Base-by-base conservation (phyloP, 2,113 vertebrate genomes). In the Seriola rivoliana region DNA sequence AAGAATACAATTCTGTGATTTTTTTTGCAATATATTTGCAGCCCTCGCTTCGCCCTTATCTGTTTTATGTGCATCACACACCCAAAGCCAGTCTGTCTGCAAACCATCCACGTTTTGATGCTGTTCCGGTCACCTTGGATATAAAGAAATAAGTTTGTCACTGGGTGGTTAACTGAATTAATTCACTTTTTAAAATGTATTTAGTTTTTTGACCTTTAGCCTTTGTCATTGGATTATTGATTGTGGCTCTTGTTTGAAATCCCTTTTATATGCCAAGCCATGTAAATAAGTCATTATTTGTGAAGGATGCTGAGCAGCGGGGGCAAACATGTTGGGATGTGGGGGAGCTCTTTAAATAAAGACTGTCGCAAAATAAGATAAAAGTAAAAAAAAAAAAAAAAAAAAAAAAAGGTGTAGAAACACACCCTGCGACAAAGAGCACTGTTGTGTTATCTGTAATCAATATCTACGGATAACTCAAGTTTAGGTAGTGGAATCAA, bases 211-310 rank as follows among this genome's bases (percentile, higher is more conserved):
- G 54, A 77, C 79, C 79, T 80, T 88, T 72, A 60, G 44, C 57
- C 62, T 1, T 17, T 60, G 58, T 75, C 38, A 44, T 63, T 69
- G 67, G 62, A 23, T 75, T 86, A 86, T 82, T 85, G 82, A 89
- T 74, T 71, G 5, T 54, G 32, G 34, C 58, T 60, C 42, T 48
- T 68, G 72, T 78, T 54, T 78, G 55, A 71, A 62, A 58, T 80
- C 54, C 44, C 54, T 8, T 64, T 29, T 34, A 57, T 74, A 32
- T 52, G 64, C 57, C 81, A 68, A 1, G 9, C 21, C 23, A 25
- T 85, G 63, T 69, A 64, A 81, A 71, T 52, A 70, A 23, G 44
- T 70, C 13, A 13, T 52, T 73, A 48, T 86, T 85, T 72, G 55
- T 79, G 50, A 84, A 62, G 44, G 62, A 80, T 71, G 60, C 65